Evolutionary conservation across 2,888 invertebrate genomes (phyloP).

Genomic region (Dasysyrphus albostriatus): DNA sequence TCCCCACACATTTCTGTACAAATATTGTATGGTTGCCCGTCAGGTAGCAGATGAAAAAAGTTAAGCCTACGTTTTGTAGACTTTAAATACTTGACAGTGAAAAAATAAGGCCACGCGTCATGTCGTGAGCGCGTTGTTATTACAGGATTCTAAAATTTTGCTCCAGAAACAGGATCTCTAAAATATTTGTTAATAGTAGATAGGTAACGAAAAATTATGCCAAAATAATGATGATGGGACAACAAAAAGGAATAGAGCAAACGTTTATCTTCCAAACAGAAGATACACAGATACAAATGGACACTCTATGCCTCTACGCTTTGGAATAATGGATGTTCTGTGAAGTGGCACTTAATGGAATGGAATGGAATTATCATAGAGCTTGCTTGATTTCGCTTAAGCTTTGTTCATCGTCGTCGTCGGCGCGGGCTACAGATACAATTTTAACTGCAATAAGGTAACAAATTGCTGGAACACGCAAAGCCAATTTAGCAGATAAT

Average conservation of each 20-base stretch:
- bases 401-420: conserved; percentile 4
- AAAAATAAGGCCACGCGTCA: conserved; percentile 49
- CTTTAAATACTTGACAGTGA: conserved; percentile 63
- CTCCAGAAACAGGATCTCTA: neutral
- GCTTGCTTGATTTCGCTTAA: conserved; percentile 34
- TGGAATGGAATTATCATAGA: conserved; percentile 73
- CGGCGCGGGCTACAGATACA: conserved; percentile 46
- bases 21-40: neutral
- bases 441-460: conserved; percentile 74
- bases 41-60: neutral
- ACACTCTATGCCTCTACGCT: conserved; percentile 27
- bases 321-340: conserved; percentile 71
- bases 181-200: neutral
- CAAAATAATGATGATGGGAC: conserved; percentile 63
- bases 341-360: conserved; percentile 74
- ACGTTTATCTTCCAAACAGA: conserved; percentile 71
- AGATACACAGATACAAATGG: conserved; percentile 33
- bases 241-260: conserved; percentile 29
- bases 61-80: conserved; percentile 35
- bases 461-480: conserved; percentile 73
- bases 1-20: neutral
- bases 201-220: conserved; percentile 66
- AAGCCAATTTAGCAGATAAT: conserved; percentile 75
- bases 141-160: conserved; percentile 10
- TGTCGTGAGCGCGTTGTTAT: conserved; percentile 9